phyloP scores from a whole-genome alignment of 2,797 vertebrate genomes.

The Microhierax caerulescens region DNA sequence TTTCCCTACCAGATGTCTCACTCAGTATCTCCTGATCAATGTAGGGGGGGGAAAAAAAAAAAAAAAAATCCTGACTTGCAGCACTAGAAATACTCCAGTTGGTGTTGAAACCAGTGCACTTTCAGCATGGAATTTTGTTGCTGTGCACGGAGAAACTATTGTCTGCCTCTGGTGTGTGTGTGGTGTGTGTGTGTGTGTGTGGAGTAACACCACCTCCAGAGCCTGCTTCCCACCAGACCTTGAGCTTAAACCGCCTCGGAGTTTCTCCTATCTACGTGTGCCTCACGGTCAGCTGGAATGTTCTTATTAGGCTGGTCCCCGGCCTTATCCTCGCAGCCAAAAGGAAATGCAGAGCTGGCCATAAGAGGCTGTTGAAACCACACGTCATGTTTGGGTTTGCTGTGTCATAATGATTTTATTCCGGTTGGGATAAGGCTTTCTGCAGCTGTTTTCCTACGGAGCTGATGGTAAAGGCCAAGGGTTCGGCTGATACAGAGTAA shows the following conservation, averaged over 20 bases:
- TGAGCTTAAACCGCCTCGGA: constrained; percentile 30
- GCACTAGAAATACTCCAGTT: background rate
- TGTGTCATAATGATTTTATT: constrained; percentile 65
- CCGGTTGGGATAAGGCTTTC: constrained; percentile 50
- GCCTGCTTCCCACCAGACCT: background rate
- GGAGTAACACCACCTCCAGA: constrained; percentile 39
- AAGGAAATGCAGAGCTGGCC: constrained; percentile 52
- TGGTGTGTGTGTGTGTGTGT: background rate
- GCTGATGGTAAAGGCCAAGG: background rate
- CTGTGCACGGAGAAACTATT: background rate
- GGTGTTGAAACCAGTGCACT: background rate
- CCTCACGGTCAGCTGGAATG: constrained; percentile 19
- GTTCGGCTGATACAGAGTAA: background rate
- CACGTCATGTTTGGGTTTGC: constrained; percentile 56
- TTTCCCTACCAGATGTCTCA: background rate
- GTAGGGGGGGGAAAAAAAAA: background rate
- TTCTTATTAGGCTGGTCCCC: constrained; percentile 17
- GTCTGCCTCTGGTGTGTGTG: background rate
- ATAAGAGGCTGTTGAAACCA: constrained; percentile 60
- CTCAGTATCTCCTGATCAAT: background rate
- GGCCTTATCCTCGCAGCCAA: constrained; percentile 43
- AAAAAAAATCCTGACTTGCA: background rate
- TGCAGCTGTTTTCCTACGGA: constrained; percentile 61
- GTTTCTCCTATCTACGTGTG: constrained; percentile 38
- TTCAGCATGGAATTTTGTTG: background rate